Evolutionary conservation across 1,140 invertebrate species (phyloP), one percentile per base, ranked within the genome.

Genomic region (Microplitis mediator): DNA sequence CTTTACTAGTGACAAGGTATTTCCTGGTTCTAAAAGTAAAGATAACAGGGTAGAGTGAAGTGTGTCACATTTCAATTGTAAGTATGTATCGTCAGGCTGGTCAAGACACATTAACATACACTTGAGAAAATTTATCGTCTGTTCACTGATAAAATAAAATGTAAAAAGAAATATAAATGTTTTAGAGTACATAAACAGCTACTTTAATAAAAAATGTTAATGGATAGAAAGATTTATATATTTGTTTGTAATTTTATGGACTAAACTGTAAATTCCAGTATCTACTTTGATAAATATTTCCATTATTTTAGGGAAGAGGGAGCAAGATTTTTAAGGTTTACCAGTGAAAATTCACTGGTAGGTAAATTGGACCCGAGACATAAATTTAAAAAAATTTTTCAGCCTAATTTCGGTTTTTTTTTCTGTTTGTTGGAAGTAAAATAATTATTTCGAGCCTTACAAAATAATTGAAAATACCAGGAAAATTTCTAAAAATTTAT

Each of bases 1-100:
- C 69, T 61, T 11, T 11, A 63, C 60, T 62, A 34, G 61, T 13
- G 69, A 64, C 69, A 71, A 64, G 69, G 63, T 63, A 63, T 71
- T 71, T 71, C 50, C 61, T 35, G 54, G 61, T 64, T 63, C 8
- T 16, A 64, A 50, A 50, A 50, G 50, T 52, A 61, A 6, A 71
- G 39, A 64, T 52, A 70, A 70, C 69, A 51, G 54, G 16, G 13
- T 63, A 23, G 13, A 31, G 36, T 35, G 36, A 64, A 52, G 23
- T 61, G 31, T 71, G 39, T 71, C 50, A 23, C 60, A 16, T 63
- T 54, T 71, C 60, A 50, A 71, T 64, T 62, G 31, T 16, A 51
- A 39, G 36, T 52, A 64, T 71, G 36, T 52, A 8, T 36, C 32
- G 52, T 36, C 60, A 60, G 54, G 16, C 52, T 45, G 39, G 39